Evolutionary conservation across 2,888 invertebrate genomes (phyloP).

Genomic region (Melanotus villosus): DNA sequence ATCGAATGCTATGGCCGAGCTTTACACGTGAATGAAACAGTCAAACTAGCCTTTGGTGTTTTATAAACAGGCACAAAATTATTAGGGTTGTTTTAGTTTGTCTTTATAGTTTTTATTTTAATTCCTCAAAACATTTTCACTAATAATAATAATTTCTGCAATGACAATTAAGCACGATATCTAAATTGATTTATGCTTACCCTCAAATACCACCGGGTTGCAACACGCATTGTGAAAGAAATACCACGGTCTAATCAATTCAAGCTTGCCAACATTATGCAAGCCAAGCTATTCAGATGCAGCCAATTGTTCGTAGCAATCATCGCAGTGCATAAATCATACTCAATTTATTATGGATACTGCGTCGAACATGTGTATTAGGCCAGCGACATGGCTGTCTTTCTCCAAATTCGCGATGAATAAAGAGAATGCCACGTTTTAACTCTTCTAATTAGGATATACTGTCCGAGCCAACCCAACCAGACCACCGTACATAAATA

Average conservation of each 20-base stretch:
- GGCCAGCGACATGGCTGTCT: conserved; percentile 39
- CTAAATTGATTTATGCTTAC: no score
- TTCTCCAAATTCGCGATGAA: conserved; percentile 27
- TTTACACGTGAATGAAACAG: no score
- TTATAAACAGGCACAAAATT: no score
- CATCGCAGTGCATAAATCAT: conserved; percentile 57
- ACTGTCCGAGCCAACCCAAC: conserved; percentile 3
- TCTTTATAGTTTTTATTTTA: no score
- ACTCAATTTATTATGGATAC: conserved; percentile 50
- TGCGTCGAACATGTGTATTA: conserved; percentile 50
- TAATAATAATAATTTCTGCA: no score
- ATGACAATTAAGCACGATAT: no score
- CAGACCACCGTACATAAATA: background rate
- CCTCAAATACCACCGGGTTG: no score
- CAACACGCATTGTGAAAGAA: conserved; percentile 33
- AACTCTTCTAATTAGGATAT: conserved; percentile 23
- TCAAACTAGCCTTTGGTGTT: no score
- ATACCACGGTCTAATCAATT: conserved; percentile 38
- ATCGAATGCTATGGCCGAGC: no score
- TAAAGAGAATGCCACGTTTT: conserved; percentile 20
- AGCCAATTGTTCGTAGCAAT: conserved; percentile 56
- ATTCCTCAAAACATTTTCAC: no score
- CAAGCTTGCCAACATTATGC: conserved; percentile 35
- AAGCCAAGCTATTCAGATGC: conserved; percentile 38
- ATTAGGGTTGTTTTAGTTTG: no score